Conservation (phyloP, 2,113 vertebrate genomes). For the Hippolais icterina region DNA sequence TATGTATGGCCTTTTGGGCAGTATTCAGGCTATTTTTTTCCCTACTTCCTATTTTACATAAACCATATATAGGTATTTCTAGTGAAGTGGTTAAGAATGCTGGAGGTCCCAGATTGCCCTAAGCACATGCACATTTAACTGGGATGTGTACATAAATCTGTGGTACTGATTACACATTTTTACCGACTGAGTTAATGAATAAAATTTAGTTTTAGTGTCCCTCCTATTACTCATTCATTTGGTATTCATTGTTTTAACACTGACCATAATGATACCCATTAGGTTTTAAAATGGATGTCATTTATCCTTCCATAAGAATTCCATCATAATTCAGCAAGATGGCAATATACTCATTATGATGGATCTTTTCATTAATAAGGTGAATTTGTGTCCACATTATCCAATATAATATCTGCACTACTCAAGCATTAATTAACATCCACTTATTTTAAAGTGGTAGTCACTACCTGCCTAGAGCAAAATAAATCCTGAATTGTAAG, state of each 20-base stretch:
- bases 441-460: conserved; percentile 35
- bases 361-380: conserved; percentile 19
- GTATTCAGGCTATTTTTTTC: background rate
- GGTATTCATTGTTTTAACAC: conserved; percentile 51
- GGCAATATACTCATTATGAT: conserved; percentile 32
- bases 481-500: conserved; percentile 23
- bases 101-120: background rate
- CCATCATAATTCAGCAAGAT: conserved; percentile 27
- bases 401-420: conserved; percentile 12
- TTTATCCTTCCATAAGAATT: conserved; percentile 19
- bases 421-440: conserved; percentile 51
- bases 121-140: background rate
- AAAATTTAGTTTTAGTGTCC: conserved; percentile 21
- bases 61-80: background rate
- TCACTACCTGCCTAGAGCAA: conserved; percentile 25
- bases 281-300: conserved; percentile 47
- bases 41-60: background rate
- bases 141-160: background rate
- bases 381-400: conserved; percentile 29
- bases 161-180: background rate
- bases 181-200: background rate
- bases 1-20: background rate
- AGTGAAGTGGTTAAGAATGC: background rate
- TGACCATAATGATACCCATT: conserved; percentile 58
- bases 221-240: conserved; percentile 52